Percentiles rank a stretch among this genome's conserved stretches.
Evolutionary conservation across 2,888 invertebrate species (phyloP).

Genomic region (Philopedon plagiatum): DNA sequence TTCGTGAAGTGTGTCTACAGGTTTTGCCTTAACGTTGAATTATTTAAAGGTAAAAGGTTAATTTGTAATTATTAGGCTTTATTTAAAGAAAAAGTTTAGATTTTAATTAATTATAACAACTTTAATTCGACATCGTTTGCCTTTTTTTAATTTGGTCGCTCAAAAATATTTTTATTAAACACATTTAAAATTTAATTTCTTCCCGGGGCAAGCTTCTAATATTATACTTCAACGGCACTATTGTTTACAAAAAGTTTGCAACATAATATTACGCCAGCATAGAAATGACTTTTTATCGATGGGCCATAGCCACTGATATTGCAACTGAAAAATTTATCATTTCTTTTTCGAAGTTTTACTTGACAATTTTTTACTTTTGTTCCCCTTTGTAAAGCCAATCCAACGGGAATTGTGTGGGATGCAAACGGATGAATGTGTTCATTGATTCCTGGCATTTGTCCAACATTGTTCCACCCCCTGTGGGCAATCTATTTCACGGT

Average conservation of each 20-base stretch:
- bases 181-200: no score
- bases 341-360: background rate
- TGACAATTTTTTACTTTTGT: background rate
- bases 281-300: background rate
- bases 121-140: no score
- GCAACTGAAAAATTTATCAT: background rate
- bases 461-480: background rate
- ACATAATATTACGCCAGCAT: background rate
- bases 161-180: no score
- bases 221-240: no score
- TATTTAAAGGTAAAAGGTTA: no score
- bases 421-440: conserved; percentile 10
- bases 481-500: background rate
- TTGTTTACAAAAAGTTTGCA: background rate
- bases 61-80: no score
- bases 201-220: no score
- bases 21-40: no score
- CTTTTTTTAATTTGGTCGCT: no score
- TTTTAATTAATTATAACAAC: no score
- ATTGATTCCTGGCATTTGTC: conserved; percentile 9
- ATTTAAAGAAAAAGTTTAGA: no score
- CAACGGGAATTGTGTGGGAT: conserved; percentile 1
- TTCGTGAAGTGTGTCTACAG: no score
- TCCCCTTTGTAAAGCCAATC: background rate
- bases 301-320: background rate